Evolutionary conservation across 1,140 invertebrate genomes (phyloP).

Genomic region (Physella acuta): DNA sequence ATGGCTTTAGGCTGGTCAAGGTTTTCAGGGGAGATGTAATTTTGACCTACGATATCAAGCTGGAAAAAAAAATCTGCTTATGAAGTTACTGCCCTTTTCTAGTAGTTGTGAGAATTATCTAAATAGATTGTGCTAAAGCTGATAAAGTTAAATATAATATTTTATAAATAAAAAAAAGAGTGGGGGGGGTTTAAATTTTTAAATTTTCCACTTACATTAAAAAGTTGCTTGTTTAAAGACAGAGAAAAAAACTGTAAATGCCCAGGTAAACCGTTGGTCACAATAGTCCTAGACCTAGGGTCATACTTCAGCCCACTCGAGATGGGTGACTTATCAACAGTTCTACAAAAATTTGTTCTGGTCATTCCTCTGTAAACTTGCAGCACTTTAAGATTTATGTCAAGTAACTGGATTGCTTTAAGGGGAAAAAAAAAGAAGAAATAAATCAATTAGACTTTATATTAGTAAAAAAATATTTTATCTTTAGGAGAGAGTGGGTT

Average conservation of each 20-base stretch:
- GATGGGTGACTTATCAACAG: slow-evolving; percentile 53
- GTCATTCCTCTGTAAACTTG: slow-evolving; percentile 71
- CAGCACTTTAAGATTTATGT: slow-evolving; percentile 65
- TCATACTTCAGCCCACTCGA: slow-evolving; percentile 71
- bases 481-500: too few relatives aligned
- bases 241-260: slow-evolving; percentile 80
- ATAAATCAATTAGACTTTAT: not conserved
- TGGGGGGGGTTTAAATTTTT: too few relatives aligned
- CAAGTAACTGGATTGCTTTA: slow-evolving; percentile 70
- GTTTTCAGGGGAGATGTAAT: slow-evolving; percentile 67
- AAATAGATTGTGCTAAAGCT: too few relatives aligned
- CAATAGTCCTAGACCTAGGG: slow-evolving; percentile 68
- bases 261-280: slow-evolving; percentile 77
- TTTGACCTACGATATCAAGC: slow-evolving; percentile 76
- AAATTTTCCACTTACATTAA: slow-evolving; percentile 68
- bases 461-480: not conserved
- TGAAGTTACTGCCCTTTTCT: too few relatives aligned
- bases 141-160: too few relatives aligned
- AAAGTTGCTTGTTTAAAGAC: slow-evolving; percentile 69
- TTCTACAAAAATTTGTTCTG: slow-evolving; percentile 39
- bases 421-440: slow-evolving; percentile 25
- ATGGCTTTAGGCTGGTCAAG: slow-evolving; percentile 38
- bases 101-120: too few relatives aligned
- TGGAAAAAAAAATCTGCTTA: too few relatives aligned
- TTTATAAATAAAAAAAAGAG: too few relatives aligned